Conservation (phyloP, 2,113 vertebrate genomes). For the Dolichotis patagonum region DNA sequence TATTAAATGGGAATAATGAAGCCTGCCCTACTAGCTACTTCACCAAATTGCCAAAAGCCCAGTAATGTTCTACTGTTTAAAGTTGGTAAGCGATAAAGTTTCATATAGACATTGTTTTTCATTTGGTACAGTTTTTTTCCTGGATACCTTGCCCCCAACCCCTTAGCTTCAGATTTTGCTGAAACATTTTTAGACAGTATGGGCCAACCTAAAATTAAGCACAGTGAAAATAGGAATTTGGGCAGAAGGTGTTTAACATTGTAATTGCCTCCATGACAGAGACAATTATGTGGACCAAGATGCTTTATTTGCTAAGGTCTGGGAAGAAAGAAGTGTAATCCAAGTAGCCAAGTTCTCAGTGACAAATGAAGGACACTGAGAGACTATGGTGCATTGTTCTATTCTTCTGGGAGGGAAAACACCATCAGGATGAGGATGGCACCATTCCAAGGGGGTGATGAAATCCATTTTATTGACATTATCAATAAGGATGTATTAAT, state of each 20-base stretch:
- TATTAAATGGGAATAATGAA: conserved; percentile 38
- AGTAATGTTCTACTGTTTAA: not conserved
- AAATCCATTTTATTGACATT: conserved; percentile 77
- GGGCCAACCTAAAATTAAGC: conserved; percentile 54
- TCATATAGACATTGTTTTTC: not conserved
- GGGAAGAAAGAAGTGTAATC: conserved; percentile 52
- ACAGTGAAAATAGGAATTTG: not conserved
- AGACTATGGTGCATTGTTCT: conserved; percentile 78
- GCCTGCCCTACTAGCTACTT: not conserved
- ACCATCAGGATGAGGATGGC: conserved; percentile 4
- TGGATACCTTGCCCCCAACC: not conserved
- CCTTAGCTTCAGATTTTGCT: not conserved
- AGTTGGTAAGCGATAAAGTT: not conserved
- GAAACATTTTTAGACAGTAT: not conserved
- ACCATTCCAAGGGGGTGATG: conserved; percentile 75
- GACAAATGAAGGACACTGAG: conserved; percentile 60
- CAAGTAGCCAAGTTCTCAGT: conserved; percentile 58
- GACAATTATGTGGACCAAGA: conserved; percentile 63
- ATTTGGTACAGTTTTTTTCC: not conserved
- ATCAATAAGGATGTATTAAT: conserved; percentile 77
- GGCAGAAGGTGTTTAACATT: not conserved
- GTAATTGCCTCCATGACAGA: conserved; percentile 32
- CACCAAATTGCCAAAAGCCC: not conserved
- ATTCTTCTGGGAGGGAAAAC: conserved; percentile 57
- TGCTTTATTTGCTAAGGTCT: conserved; percentile 61